These are phyloP conservation scores for Amphiduros pacificus DNA, from an alignment of 2,888 invertebrate genomes.

Conservation along the genomic window DNA sequence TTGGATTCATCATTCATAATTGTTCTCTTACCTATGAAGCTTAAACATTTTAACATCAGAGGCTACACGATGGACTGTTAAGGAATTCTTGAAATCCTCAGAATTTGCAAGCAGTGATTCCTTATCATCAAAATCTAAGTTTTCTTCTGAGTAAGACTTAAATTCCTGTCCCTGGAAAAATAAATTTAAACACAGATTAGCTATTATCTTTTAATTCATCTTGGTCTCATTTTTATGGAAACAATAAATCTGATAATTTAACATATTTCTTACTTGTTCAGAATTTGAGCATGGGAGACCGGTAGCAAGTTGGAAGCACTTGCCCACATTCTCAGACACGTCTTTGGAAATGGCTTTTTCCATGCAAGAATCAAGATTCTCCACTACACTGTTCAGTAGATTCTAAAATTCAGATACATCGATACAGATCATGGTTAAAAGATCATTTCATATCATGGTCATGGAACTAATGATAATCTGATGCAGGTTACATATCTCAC, in stretches of 20 bases:
- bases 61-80: conserved; percentile 58
- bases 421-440: too few relatives aligned
- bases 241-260: too few relatives aligned
- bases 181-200: too few relatives aligned
- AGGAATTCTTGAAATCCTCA: conserved; percentile 49
- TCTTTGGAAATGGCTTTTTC: conserved; percentile 80
- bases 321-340: conserved; percentile 85
- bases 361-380: conserved; percentile 85
- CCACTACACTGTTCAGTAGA: conserved; percentile 76
- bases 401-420: too few relatives aligned
- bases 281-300: conserved; percentile 65
- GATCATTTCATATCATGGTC: too few relatives aligned
- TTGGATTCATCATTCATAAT: neutral
- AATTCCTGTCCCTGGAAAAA: too few relatives aligned
- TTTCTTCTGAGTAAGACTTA: conserved; percentile 37
- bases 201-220: too few relatives aligned
- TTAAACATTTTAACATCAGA: conserved; percentile 57
- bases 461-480: too few relatives aligned
- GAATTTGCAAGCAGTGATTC: conserved; percentile 35
- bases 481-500: too few relatives aligned
- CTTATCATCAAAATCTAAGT: conserved; percentile 47
- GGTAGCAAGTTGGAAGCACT: conserved; percentile 77
- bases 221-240: too few relatives aligned
- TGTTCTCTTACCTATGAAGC: conserved; percentile 53
- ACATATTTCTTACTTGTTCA: neutral